Evolutionary conservation across 2,113 vertebrate genomes (phyloP).

Genomic region (Halcyon malimbica): DNA sequence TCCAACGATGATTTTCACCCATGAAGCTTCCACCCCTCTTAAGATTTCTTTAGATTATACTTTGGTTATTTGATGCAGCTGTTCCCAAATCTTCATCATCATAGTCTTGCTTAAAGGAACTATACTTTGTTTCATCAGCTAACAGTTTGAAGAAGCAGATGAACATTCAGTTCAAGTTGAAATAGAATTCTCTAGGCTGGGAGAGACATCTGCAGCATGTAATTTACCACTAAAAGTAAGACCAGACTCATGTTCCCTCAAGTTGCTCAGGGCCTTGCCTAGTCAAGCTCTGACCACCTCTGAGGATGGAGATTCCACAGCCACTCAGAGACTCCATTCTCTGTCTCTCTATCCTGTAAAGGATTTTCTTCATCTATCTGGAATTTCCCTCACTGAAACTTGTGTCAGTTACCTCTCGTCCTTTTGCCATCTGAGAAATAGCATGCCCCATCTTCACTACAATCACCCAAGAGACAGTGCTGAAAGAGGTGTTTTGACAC

Average conservation of each 20-base stretch:
- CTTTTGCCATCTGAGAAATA: neutral
- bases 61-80: neutral
- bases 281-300: neutral
- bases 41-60: neutral
- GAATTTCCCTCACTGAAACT: neutral
- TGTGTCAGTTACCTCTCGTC: neutral
- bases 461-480: neutral
- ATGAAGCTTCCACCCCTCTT: neutral
- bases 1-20: neutral
- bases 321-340: rapidly evolving
- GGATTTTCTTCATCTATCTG: neutral
- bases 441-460: neutral
- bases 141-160: neutral
- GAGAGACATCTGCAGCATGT: neutral
- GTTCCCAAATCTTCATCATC: neutral
- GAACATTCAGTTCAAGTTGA: neutral
- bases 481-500: neutral
- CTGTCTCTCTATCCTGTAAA: neutral
- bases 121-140: neutral
- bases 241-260: neutral
- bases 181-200: neutral
- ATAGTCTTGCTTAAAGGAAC: neutral
- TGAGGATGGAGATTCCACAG: neutral
- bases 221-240: neutral
- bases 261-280: neutral